Base-by-base conservation (phyloP, 2,797 vertebrate species). In the Rachycentron canadum region DNA sequence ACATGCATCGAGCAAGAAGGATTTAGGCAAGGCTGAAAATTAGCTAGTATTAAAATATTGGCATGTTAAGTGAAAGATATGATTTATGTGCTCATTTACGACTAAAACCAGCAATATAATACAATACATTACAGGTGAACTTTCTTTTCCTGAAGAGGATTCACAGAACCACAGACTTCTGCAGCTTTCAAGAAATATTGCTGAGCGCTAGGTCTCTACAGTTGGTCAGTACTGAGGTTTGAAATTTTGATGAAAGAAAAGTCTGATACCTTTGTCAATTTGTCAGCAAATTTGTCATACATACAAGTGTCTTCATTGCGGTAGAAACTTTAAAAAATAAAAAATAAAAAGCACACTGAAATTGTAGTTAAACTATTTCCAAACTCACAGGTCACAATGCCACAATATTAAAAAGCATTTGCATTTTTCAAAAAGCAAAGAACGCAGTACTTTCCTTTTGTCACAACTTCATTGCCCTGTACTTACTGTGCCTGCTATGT, bases 211-310 rank as follows among this genome's bases (percentile, higher is more conserved):
- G 25, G 59, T 83, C 65, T 79, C 56, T 57, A 56, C 65, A 75
- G 50, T 60, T 60, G 52, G 81, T 84, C 63, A 81, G 76, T 79
- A 86, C 83, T 81, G 58, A 83, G 56, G 73, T 84, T 83, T 86
- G 59, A 84, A 84, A 75, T 28, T 70, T 57, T 75, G 65, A 88
- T 82, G 53, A 85, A 79, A 86, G 66, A 73, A 79, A 72, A 62
- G 71, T 68, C 34, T 21, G 73, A 64, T 64, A 59, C 55, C n/a
- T 84, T 65, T 36, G n/a, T n/a, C n/a, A n/a, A n/a, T n/a, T n/a
- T n/a, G n/a, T n/a, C n/a, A n/a, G n/a, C n/a, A n/a, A n/a, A 66
- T 40, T 69, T 83, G 55, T 73, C 73, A 85, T 82, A 83, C 78
- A 73, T 68, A 3, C 8, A 56, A 69, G 60, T 23, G 34, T 64